These are phyloP conservation scores for Stomorhina lunata DNA, from an alignment of 2,888 invertebrate genomes.

Conservation along the genomic window DNA sequence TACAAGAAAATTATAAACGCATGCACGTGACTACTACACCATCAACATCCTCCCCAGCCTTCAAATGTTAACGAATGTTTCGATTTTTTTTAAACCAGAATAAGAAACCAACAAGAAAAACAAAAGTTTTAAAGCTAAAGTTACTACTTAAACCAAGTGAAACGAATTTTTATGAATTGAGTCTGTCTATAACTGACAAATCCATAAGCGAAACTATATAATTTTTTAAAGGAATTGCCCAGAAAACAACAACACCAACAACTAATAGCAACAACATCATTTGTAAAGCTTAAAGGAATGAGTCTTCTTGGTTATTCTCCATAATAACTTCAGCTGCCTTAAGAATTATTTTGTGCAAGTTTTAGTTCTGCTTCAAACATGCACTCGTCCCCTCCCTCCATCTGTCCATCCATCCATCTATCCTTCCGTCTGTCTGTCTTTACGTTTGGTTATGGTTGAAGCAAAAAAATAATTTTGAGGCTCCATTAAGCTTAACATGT, in stretches of 20 bases:
- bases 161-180: slow-evolving; percentile 63
- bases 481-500: slow-evolving; percentile 66
- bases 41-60: not conserved
- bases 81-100: not conserved
- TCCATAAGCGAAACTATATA: slow-evolving; percentile 54
- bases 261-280: too few relatives aligned
- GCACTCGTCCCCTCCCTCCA: not conserved
- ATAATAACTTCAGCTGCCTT: slow-evolving; percentile 46
- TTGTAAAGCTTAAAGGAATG: not conserved
- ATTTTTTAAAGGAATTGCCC: slow-evolving; percentile 47
- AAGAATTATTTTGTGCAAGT: slow-evolving; percentile 39
- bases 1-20: slow-evolving; percentile 38
- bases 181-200: slow-evolving; percentile 61
- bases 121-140: slow-evolving; percentile 22
- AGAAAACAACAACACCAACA: not conserved
- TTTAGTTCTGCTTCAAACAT: slow-evolving; percentile 15
- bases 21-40: slow-evolving; percentile 38
- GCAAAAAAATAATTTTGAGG: slow-evolving; percentile 40
- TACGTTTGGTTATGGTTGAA: not conserved
- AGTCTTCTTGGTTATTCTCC: not conserved
- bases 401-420: not conserved
- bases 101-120: not conserved
- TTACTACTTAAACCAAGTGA: slow-evolving; percentile 24
- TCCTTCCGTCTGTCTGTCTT: not conserved
- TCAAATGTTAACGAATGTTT: too few relatives aligned